These are phyloP conservation scores for Muscicapa striata DNA, from an alignment of 2,797 vertebrate species.

Conservation along the genomic window DNA sequence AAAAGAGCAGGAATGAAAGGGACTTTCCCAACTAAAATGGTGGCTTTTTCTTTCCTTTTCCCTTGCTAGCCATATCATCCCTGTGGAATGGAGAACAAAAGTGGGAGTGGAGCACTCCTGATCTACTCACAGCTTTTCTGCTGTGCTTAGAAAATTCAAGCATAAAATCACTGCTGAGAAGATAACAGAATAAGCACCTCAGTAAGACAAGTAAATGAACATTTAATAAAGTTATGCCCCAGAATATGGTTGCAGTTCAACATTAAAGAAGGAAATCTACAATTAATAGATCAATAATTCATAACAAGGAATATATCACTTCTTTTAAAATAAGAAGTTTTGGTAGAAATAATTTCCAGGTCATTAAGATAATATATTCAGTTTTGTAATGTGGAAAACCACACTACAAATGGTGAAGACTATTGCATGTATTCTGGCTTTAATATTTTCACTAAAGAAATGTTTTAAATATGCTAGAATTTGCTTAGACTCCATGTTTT, in stretches of 20 bases:
- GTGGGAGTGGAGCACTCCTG: not conserved
- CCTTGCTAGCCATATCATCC: not conserved
- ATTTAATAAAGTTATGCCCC: not conserved
- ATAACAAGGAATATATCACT: not conserved
- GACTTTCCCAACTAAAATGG: not conserved
- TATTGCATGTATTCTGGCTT: not conserved
- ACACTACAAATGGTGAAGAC: not conserved
- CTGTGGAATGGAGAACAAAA: not conserved
- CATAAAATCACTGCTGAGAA: not conserved
- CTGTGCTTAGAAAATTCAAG: not conserved
- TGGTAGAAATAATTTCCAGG: not conserved
- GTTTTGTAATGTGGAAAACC: not conserved
- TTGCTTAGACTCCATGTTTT: not conserved
- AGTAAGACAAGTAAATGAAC: not conserved
- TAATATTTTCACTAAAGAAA: not conserved
- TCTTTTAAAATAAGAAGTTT: not conserved
- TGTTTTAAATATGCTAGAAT: not conserved
- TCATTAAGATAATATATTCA: not conserved
- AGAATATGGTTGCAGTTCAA: not conserved
- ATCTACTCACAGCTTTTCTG: not conserved
- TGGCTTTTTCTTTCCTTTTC: not conserved
- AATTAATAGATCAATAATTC: not conserved
- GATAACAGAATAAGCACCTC: not conserved
- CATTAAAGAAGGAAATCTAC: not conserved
- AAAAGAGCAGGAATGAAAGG: not conserved